These are phyloP conservation scores for Ophion costatus DNA, from an alignment of 2,888 invertebrate species.

Conservation along the genomic window DNA sequence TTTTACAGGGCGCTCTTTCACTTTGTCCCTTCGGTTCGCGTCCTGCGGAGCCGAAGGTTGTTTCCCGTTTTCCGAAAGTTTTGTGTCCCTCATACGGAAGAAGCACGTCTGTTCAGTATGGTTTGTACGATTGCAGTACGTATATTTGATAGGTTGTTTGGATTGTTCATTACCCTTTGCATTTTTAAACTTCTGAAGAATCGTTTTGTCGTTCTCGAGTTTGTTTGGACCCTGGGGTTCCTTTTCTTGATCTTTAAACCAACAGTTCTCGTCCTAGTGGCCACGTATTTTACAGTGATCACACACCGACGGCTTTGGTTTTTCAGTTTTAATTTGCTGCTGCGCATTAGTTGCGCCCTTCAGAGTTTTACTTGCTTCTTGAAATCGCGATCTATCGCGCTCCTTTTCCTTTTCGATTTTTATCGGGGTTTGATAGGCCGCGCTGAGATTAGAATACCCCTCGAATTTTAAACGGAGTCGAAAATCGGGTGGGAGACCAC, in stretches of 20 bases:
- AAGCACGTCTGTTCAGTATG: neutral
- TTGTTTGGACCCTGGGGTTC: neutral
- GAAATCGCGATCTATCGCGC: conserved; percentile 38
- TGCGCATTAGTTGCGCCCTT: neutral
- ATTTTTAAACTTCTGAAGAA: neutral
- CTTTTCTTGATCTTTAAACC: conserved; percentile 29
- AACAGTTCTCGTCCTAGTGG: conserved; percentile 1
- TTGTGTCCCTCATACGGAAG: no score
- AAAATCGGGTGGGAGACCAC: conserved; percentile 9
- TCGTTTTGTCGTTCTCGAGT: neutral
- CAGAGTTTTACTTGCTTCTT: neutral
- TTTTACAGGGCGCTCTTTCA: conserved; percentile 20
- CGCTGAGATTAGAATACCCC: neutral
- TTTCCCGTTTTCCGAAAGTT: no score
- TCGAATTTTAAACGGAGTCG: conserved; percentile 39
- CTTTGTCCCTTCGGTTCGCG: conserved; percentile 32
- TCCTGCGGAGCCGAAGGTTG: no score
- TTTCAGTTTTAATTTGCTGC: neutral
- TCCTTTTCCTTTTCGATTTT: conserved; percentile 42
- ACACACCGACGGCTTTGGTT: neutral
- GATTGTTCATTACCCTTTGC: neutral
- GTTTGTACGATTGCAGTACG: conserved; percentile 17
- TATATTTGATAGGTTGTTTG: conserved; percentile 1
- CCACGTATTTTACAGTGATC: conserved; percentile 8
- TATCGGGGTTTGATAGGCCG: conserved; percentile 15